phyloP scores from a whole-genome alignment of 2,797 vertebrate genomes.

The Botia kubotai region DNA sequence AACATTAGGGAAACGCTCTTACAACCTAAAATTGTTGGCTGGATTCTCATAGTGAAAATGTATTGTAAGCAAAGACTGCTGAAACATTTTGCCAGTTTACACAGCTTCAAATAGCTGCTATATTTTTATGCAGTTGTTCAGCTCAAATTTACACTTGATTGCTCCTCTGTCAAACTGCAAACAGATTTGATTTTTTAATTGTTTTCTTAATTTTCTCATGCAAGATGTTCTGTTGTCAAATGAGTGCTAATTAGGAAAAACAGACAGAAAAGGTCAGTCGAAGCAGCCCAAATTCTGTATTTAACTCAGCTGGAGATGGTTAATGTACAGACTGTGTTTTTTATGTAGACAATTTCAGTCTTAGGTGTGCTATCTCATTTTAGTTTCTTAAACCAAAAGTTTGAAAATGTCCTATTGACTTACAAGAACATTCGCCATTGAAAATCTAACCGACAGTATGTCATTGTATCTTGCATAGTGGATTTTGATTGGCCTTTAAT shows the following conservation, averaged over 20 bases:
- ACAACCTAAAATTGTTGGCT: too few species aligned
- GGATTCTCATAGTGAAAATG: neutral
- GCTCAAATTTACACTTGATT: slow-evolving; percentile 4
- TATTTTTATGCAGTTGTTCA: slow-evolving; percentile 8
- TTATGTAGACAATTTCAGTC: slow-evolving; percentile 16
- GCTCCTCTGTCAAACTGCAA: neutral
- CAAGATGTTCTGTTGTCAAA: slow-evolving; percentile 1
- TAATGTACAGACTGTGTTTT: neutral
- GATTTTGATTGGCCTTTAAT: too few species aligned
- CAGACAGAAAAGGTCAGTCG: neutral
- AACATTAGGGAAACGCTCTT: too few species aligned
- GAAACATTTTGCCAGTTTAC: neutral
- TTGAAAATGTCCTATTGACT: too few species aligned
- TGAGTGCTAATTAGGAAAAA: slow-evolving; percentile 2
- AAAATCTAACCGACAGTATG: too few species aligned
- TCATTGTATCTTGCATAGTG: too few species aligned
- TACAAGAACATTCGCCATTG: too few species aligned
- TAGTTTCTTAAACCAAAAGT: too few species aligned
- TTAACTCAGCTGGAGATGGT: slow-evolving; percentile 11
- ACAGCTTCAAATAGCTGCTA: neutral
- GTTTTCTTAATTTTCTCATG: neutral
- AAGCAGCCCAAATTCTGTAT: slow-evolving; percentile 10
- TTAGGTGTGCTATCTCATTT: neutral
- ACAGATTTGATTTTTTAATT: neutral
- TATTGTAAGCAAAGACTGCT: neutral